Evolutionary conservation across 92 coral and sea anemone genomes (phyloP).

Genomic region (Scolanthus callimorphus): DNA sequence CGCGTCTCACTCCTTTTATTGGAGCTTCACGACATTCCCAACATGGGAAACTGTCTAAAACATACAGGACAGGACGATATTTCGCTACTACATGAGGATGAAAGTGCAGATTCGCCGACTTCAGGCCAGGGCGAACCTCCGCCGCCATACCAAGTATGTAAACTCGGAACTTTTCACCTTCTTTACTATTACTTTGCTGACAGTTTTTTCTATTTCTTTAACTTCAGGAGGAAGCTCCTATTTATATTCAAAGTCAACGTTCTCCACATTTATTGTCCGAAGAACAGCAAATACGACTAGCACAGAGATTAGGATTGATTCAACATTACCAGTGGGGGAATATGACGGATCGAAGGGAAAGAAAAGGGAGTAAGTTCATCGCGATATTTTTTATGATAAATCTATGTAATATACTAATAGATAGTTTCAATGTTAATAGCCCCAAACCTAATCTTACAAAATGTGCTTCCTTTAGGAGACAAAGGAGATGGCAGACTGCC

Average conservation of each 20-base stretch:
- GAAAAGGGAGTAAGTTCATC: conserved; percentile 89
- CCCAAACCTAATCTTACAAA: too few species aligned
- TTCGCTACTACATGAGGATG: conserved; percentile 95
- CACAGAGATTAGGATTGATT: conserved; percentile 91
- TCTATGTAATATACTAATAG: too few species aligned
- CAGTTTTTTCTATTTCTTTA: not conserved
- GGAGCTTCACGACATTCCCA: conserved; percentile 49
- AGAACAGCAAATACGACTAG: conserved; percentile 98
- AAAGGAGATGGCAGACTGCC: too few species aligned
- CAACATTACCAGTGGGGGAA: conserved; percentile 96
- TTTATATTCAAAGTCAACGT: conserved; percentile 95
- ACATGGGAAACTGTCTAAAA: conserved; percentile 97
- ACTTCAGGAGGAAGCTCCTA: conserved; percentile 93
- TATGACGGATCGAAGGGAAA: conserved; percentile 93
- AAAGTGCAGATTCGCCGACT: conserved; percentile 84
- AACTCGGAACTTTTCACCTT: not conserved
- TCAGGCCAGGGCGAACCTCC: conserved; percentile 98
- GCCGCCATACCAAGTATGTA: conserved; percentile 97
- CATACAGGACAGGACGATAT: conserved; percentile 94
- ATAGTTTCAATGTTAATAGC: too few species aligned
- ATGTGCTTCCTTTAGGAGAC: too few species aligned
- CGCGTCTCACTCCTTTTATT: conserved; percentile 20
- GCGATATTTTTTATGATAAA: too few species aligned
- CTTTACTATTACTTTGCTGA: not conserved
- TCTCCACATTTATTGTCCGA: conserved; percentile 97